Evolutionary conservation across 1,140 invertebrate genomes (phyloP).

Genomic region (Cyphomyrmex costatus): DNA sequence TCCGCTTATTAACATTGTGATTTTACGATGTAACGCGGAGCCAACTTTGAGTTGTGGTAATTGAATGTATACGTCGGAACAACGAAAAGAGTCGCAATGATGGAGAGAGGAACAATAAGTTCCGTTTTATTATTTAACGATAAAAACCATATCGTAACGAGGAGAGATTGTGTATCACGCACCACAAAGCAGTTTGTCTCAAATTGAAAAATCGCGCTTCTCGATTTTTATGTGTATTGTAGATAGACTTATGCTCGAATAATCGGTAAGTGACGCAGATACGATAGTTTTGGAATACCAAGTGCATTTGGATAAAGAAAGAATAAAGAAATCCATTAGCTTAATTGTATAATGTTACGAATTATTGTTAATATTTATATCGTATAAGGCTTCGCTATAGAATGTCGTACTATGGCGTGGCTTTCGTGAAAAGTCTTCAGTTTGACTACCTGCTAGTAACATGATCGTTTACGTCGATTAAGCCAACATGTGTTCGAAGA

Average conservation of each 20-base stretch:
- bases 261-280: not conserved
- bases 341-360: not conserved
- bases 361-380: constrained; percentile 53
- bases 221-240: not conserved
- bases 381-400: not conserved
- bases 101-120: too few relatives aligned
- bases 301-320: not conserved
- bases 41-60: constrained; percentile 20
- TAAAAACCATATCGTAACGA: not conserved
- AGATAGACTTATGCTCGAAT: not conserved
- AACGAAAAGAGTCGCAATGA: not conserved
- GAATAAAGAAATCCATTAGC: not conserved
- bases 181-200: not conserved
- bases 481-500: constrained; percentile 61
- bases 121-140: not conserved
- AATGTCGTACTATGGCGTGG: not conserved
- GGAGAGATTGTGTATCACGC: not conserved
- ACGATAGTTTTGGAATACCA: not conserved
- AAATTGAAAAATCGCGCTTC: not conserved
- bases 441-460: constrained; percentile 48
- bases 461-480: constrained; percentile 60
- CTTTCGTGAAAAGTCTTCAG: constrained; percentile 40
- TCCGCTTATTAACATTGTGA: constrained; percentile 63
- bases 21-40: constrained; percentile 48
- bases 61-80: constrained; percentile 31